A percentile compares a stretch with the other conserved stretches of the same genome.
Evolutionary conservation across 1,140 invertebrate genomes (phyloP).

Genomic region (Scaptomyza hsui): DNA sequence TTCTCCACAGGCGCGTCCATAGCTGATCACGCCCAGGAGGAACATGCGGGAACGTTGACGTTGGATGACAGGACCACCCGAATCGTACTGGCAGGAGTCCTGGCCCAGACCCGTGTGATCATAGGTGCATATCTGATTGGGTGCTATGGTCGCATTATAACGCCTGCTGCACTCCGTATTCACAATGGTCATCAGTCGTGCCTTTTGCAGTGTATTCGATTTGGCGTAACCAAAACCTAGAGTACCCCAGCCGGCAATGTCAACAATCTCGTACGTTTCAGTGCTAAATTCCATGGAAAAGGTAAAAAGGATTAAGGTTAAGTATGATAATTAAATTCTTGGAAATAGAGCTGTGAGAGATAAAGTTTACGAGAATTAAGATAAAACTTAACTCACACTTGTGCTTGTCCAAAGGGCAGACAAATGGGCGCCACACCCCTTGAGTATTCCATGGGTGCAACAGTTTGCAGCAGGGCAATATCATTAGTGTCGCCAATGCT

Average conservation of each 20-base stretch:
- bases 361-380: no score
- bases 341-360: not conserved
- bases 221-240: constrained; percentile 60
- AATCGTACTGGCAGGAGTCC: constrained; percentile 79
- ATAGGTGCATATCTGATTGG: constrained; percentile 70
- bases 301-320: not conserved
- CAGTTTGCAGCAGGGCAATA: constrained; percentile 63
- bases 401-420: constrained; percentile 54
- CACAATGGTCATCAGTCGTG: constrained; percentile 53
- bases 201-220: constrained; percentile 74
- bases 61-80: constrained; percentile 74
- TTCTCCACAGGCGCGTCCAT: constrained; percentile 86
- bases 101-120: constrained; percentile 55
- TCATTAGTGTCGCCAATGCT: constrained; percentile 55
- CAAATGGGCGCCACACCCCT: constrained; percentile 77
- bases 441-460: constrained; percentile 55
- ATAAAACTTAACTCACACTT: constrained; percentile 53
- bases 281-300: constrained; percentile 17
- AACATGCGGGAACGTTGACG: constrained; percentile 50
- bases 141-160: constrained; percentile 51
- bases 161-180: constrained; percentile 48
- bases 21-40: constrained; percentile 87
- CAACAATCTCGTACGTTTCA: constrained; percentile 43
- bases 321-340: no score
- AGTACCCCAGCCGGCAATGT: constrained; percentile 76